phyloP scores from a whole-genome alignment of 2,888 invertebrate genomes.

The Pegoplata infirma region DNA sequence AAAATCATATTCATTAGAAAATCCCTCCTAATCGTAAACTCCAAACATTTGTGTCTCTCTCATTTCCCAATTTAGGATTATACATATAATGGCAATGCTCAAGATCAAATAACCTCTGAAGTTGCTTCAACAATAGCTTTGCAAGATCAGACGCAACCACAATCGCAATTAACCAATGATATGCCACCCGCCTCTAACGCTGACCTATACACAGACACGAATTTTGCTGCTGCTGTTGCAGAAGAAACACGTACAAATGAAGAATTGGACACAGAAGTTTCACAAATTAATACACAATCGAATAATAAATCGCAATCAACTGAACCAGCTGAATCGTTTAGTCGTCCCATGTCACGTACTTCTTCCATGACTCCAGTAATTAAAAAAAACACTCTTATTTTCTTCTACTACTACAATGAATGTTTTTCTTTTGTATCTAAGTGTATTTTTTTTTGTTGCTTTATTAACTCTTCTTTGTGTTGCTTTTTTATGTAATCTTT shows the following conservation, averaged over 20 bases:
- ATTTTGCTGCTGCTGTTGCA: slow-evolving; percentile 50
- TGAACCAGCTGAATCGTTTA: slow-evolving; percentile 77
- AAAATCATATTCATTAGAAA: slow-evolving; percentile 39
- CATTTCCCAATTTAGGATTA: slow-evolving; percentile 65
- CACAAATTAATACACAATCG: slow-evolving; percentile 78
- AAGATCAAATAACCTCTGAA: slow-evolving; percentile 46
- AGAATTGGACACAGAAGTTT: slow-evolving; percentile 78
- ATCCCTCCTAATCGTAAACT: slow-evolving; percentile 52
- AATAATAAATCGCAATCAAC: slow-evolving; percentile 72
- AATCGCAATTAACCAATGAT: slow-evolving; percentile 56
- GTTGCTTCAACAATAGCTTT: slow-evolving; percentile 24
- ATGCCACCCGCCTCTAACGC: slow-evolving; percentile 62
- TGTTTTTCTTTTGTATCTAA: slow-evolving; percentile 38
- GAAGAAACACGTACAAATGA: slow-evolving; percentile 76
- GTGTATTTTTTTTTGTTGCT: slow-evolving; percentile 28
- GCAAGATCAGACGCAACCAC: slow-evolving; percentile 55
- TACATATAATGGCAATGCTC: slow-evolving; percentile 69
- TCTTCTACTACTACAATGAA: slow-evolving; percentile 41
- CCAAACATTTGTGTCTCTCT: slow-evolving; percentile 60
- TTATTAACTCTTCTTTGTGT: slow-evolving; percentile 32
- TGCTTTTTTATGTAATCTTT: slow-evolving; percentile 38
- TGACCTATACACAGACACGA: slow-evolving; percentile 45
- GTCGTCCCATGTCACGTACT: slow-evolving; percentile 78
- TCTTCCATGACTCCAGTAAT: slow-evolving; percentile 79
- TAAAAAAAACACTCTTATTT: slow-evolving; percentile 65